phyloP scores from a whole-genome alignment of 1,140 invertebrate species.

The Triops longicaudatus region DNA sequence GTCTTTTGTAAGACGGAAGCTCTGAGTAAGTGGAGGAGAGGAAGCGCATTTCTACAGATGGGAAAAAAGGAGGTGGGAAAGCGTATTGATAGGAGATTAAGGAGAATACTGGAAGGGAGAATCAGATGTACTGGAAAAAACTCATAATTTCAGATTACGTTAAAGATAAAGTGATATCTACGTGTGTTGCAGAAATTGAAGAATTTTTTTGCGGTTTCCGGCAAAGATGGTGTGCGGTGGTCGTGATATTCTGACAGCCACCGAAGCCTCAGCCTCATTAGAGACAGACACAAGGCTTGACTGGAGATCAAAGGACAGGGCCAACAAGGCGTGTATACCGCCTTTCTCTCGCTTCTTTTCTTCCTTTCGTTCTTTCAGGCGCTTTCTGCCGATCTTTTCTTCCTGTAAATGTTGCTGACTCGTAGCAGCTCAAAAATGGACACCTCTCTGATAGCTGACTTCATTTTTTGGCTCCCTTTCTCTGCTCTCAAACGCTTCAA shows the following conservation, averaged over 20 bases:
- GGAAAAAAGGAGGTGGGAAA: too few species aligned
- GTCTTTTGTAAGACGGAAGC: background rate
- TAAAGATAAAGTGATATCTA: too few species aligned
- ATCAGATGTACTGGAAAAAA: too few species aligned
- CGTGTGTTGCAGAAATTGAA: background rate
- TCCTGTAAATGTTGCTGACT: background rate
- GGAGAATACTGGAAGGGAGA: too few species aligned
- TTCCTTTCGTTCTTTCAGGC: too few species aligned
- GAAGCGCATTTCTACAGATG: background rate
- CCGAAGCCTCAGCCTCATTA: conserved; percentile 10
- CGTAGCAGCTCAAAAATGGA: background rate
- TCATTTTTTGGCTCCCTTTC: too few species aligned
- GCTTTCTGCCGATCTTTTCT: background rate
- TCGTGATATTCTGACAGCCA: background rate
- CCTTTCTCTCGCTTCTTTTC: background rate
- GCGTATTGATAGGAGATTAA: too few species aligned
- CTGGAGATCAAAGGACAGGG: conserved; percentile 4
- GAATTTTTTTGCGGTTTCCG: background rate
- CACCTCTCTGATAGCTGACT: too few species aligned
- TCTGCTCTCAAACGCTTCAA: too few species aligned
- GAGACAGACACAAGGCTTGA: conserved; percentile 13
- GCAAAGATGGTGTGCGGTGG: too few species aligned
- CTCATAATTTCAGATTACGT: too few species aligned
- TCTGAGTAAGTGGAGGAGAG: background rate
- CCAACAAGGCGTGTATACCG: conserved; percentile 5